Evolutionary conservation across 2,113 vertebrate genomes (phyloP), one percentile per base, ranked within the genome.

Genomic region (Callocephalon fimbriatum): DNA sequence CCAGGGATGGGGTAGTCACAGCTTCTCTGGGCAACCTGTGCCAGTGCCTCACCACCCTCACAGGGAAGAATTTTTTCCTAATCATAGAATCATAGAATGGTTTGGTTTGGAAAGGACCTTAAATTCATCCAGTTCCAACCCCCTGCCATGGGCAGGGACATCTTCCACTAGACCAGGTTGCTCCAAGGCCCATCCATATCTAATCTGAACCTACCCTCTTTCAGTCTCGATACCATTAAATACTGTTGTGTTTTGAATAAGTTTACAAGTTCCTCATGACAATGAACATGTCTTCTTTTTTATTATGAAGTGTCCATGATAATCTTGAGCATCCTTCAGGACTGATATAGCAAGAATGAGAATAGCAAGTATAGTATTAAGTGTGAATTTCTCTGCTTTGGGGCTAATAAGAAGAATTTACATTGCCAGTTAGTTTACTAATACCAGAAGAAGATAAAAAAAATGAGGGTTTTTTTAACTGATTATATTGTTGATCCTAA

Each of bases 401-500:
- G 32, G 9, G 21, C 9, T 72, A 77, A 65, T 20, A 70, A 47
- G 3, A 83, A 80, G 5, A 61, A 38, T 31, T 71, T 70, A 73
- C 86, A 2, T 51, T 90, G 75, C 35, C 16, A 40, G 8, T 31
- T 88, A 44, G 22, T 50, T 86, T 81, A 84, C 23, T 68, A 73
- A 83, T 53, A 80, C 7, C 9, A 53, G 29, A 62, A 67, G 25
- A 27, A 86, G 6, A 75, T 31, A 51, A 5, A 27, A 48, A 76
- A 82, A 76, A 15, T 1, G 1, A 22, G 9, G 1, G 0, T 0
- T n/a, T 63, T 63, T 87, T 88, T 17, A 83, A 58, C 27, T 66
- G 63, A 53, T 86, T 53, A 48, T 32, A 47, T 58, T 20, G n/a
- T 59, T 73, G 67, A 76, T 86, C 21, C 31, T 66, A 93, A 90